phyloP scores from a whole-genome alignment of 2,888 invertebrate genomes.

The Vesta saturnalis region DNA sequence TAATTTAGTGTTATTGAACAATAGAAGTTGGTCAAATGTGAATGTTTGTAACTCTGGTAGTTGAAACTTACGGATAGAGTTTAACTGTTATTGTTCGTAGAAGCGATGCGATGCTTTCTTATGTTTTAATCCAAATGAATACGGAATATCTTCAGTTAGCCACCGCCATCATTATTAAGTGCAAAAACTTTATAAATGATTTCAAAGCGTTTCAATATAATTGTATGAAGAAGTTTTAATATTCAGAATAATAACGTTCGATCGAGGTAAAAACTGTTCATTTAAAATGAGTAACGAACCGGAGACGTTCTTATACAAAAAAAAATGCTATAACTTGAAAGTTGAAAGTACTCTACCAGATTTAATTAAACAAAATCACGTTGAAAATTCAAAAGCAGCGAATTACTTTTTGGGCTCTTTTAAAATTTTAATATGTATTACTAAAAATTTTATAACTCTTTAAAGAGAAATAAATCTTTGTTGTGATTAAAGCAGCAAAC shows the following conservation, averaged over 20 bases:
- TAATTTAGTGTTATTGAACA: slow-evolving; percentile 38
- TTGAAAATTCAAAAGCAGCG: not conserved
- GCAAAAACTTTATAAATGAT: not conserved
- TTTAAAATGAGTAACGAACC: not conserved
- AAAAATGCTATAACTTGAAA: not conserved
- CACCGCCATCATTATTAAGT: slow-evolving; percentile 11
- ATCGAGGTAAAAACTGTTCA: slow-evolving; percentile 8
- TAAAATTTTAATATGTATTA: not conserved
- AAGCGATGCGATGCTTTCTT: slow-evolving; percentile 37
- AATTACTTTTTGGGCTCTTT: slow-evolving; percentile 4
- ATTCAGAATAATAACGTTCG: slow-evolving; percentile 23
- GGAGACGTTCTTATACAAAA: not conserved
- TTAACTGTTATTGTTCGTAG: slow-evolving; percentile 34
- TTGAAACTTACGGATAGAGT: slow-evolving; percentile 29
- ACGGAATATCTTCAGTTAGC: slow-evolving; percentile 24
- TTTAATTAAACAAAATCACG: slow-evolving; percentile 25
- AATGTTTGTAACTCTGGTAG: slow-evolving; percentile 32
- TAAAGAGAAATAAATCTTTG: no score
- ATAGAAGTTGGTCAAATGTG: slow-evolving; percentile 39
- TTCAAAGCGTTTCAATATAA: not conserved
- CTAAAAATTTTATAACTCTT: slow-evolving; percentile 3
- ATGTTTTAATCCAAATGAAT: slow-evolving; percentile 35
- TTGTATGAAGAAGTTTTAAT: slow-evolving; percentile 22
- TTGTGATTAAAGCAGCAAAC: no score
- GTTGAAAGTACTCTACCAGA: not conserved